A percentile compares a stretch with the other conserved stretches of the same genome.
phyloP scores from a whole-genome alignment of 2,797 vertebrate genomes.

The Anas acuta region DNA sequence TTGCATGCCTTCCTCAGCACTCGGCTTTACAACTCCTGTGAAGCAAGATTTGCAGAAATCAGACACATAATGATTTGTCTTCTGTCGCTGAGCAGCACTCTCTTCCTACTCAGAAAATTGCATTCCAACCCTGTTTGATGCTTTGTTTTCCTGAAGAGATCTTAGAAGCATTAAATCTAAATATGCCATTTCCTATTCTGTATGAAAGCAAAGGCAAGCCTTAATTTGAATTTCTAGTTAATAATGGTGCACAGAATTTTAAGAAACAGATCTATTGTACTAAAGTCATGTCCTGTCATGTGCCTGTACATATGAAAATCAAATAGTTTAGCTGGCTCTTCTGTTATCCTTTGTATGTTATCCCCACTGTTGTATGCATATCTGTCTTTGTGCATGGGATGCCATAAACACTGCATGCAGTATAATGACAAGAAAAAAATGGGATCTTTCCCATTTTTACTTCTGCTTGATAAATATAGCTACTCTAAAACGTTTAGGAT shows the following conservation, averaged over 20 bases:
- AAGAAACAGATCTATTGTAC: slow-evolving; percentile 26
- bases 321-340: background rate
- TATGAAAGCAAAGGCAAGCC: background rate
- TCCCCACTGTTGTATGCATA: background rate
- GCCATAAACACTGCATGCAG: background rate
- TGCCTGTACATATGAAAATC: background rate
- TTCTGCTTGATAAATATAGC: slow-evolving; percentile 13
- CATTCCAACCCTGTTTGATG: background rate
- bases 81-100: slow-evolving; percentile 15
- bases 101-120: slow-evolving; percentile 23
- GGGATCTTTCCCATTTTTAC: background rate
- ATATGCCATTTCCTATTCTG: background rate
- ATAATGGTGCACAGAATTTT: slow-evolving; percentile 6
- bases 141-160: slow-evolving; percentile 4
- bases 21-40: slow-evolving; percentile 20
- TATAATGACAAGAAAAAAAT: background rate
- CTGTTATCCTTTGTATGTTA: background rate
- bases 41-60: slow-evolving; percentile 51
- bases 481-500: background rate
- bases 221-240: slow-evolving; percentile 32
- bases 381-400: background rate
- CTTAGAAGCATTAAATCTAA: background rate
- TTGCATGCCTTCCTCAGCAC: slow-evolving; percentile 60
- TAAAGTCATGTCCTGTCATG: background rate
- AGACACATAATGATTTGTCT: slow-evolving; percentile 35